These are phyloP conservation scores for Mandrillus leucophaeus DNA, from an alignment of 2,113 vertebrate species.

Conservation along the genomic window DNA sequence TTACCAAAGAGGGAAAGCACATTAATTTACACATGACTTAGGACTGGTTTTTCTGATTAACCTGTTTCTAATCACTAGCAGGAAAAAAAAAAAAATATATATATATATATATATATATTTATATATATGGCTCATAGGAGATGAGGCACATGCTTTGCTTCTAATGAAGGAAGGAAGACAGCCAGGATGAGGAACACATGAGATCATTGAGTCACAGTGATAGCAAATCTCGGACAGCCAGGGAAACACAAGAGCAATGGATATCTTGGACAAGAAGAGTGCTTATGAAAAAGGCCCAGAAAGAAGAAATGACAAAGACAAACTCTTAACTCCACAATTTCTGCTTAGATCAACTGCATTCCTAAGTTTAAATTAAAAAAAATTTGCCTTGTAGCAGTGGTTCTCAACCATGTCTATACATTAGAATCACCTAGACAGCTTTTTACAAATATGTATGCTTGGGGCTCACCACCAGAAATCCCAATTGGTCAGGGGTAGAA, in stretches of 20 bases:
- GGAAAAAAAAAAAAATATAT: not conserved
- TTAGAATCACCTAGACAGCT: not conserved
- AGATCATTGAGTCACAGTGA: not conserved
- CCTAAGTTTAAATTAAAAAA: slow-evolving; percentile 15
- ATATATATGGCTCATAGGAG: not conserved
- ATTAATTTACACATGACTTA: not conserved
- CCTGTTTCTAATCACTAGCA: slow-evolving; percentile 36
- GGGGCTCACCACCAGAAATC: not conserved
- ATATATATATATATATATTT: no score
- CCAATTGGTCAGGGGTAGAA: slow-evolving; percentile 1
- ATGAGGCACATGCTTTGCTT: not conserved
- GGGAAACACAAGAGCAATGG: not conserved
- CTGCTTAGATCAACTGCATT: not conserved
- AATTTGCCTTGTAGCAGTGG: not conserved
- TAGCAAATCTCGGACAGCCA: not conserved
- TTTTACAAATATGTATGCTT: not conserved
- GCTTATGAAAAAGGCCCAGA: not conserved
- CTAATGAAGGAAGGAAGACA: slow-evolving; percentile 10
- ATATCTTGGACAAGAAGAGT: not conserved
- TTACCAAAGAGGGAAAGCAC: not conserved
- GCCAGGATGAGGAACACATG: not conserved
- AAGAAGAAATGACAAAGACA: not conserved
- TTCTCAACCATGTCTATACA: not conserved
- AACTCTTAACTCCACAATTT: slow-evolving; percentile 6
- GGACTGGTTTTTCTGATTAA: slow-evolving; percentile 49